Conservation (phyloP, 2,888 invertebrate genomes). For the Exocentrus adspersus region DNA sequence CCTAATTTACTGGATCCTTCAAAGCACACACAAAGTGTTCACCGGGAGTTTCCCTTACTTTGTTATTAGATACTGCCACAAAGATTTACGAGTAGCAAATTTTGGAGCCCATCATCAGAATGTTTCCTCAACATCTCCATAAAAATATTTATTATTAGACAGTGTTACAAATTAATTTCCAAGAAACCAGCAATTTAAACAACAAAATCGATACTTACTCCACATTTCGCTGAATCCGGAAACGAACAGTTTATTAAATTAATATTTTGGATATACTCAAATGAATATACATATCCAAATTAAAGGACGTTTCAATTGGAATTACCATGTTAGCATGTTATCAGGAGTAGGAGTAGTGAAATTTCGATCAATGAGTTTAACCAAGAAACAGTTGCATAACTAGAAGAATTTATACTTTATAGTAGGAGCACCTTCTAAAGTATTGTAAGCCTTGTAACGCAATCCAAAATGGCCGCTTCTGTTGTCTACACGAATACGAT, state of each 20-base stretch:
- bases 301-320: neutral
- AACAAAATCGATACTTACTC: slow-evolving; percentile 2
- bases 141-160: too few relatives aligned
- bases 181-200: slow-evolving; percentile 8
- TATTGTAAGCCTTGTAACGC: too few relatives aligned
- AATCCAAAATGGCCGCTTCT: too few relatives aligned
- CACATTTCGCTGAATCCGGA: slow-evolving; percentile 6
- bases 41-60: neutral
- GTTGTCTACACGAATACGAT: too few relatives aligned
- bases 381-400: too few relatives aligned
- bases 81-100: too few relatives aligned
- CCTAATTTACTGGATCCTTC: slow-evolving; percentile 11
- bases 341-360: too few relatives aligned
- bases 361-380: too few relatives aligned
- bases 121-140: too few relatives aligned
- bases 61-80: neutral
- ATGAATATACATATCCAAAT: slow-evolving; percentile 3
- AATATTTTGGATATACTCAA: slow-evolving; percentile 15
- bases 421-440: too few relatives aligned
- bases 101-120: too few relatives aligned
- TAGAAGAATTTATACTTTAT: too few relatives aligned
- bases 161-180: slow-evolving; percentile 13
- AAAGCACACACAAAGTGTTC: neutral
- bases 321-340: neutral
- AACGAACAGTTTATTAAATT: slow-evolving; percentile 10